phyloP scores from a whole-genome alignment of 2,113 vertebrate genomes.

The Dryoscopus gambensis region DNA sequence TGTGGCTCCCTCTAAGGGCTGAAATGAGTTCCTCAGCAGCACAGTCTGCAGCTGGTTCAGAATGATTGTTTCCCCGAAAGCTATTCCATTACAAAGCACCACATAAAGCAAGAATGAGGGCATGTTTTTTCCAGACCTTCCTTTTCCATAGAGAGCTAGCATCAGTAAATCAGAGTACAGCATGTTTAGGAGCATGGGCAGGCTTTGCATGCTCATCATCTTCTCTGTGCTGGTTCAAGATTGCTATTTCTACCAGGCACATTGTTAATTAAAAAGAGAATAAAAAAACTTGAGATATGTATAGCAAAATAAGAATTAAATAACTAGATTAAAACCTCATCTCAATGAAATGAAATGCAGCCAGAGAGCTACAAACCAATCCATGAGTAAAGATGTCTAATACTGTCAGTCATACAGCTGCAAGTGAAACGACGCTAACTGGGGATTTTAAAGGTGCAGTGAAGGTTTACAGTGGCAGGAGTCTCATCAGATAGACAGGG shows the following conservation, averaged over 20 bases:
- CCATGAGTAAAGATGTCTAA: neutral
- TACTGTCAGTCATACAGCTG: neutral
- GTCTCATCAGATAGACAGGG: neutral
- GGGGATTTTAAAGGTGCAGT: neutral
- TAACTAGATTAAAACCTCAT: neutral
- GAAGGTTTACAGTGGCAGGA: neutral
- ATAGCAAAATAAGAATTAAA: neutral
- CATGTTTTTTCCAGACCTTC: neutral
- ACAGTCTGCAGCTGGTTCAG: neutral
- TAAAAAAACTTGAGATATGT: neutral
- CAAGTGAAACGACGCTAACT: neutral
- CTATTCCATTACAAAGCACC: neutral
- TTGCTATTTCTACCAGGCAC: neutral
- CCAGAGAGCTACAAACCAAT: neutral
- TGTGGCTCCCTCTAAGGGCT: slow-evolving; percentile 66
- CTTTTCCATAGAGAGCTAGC: neutral
- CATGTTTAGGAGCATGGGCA: neutral
- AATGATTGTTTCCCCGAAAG: neutral
- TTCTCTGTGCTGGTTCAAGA: neutral
- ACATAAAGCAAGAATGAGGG: neutral
- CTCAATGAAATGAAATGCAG: neutral
- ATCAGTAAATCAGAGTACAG: neutral
- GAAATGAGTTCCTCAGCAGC: neutral
- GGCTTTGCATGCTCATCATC: neutral
- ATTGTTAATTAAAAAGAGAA: neutral